These are phyloP conservation scores for Odontomyia ornata DNA, from an alignment of 2,888 invertebrate species.

Conservation along the genomic window DNA sequence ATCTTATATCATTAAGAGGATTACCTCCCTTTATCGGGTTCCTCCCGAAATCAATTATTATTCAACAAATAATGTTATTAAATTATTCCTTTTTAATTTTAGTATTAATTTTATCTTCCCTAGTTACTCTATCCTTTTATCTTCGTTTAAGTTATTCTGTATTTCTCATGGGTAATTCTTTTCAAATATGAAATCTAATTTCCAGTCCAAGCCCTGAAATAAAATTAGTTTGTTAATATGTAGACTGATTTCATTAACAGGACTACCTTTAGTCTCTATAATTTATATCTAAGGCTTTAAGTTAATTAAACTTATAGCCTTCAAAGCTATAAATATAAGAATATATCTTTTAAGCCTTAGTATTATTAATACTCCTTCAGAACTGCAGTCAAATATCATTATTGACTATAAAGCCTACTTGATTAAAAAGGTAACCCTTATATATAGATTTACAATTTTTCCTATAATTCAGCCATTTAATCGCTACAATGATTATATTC, in stretches of 20 bases:
- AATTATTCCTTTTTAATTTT: slow-evolving; percentile 64
- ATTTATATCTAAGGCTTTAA: slow-evolving; percentile 66
- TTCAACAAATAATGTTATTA: slow-evolving; percentile 66
- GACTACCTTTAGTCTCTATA: slow-evolving; percentile 56
- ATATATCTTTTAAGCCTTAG: slow-evolving; percentile 69
- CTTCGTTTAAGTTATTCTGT: slow-evolving; percentile 66
- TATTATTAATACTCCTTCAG: slow-evolving; percentile 65
- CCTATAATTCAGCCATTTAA: slow-evolving; percentile 72
- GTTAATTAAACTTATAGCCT: slow-evolving; percentile 72
- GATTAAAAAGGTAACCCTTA: slow-evolving; percentile 67
- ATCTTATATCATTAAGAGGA: slow-evolving; percentile 69
- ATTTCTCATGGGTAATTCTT: slow-evolving; percentile 65
- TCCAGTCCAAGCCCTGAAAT: slow-evolving; percentile 58
- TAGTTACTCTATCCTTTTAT: slow-evolving; percentile 69
- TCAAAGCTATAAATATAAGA: slow-evolving; percentile 70
- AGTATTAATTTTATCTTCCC: slow-evolving; percentile 66
- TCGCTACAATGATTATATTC: slow-evolving; percentile 74
- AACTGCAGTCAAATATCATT: slow-evolving; percentile 73
- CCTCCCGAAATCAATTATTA: slow-evolving; percentile 70
- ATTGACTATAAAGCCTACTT: slow-evolving; percentile 67
- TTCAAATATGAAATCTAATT: slow-evolving; percentile 65
- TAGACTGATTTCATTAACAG: slow-evolving; percentile 56
- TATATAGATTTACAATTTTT: slow-evolving; percentile 75
- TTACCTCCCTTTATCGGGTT: slow-evolving; percentile 71
- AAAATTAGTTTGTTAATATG: slow-evolving; percentile 54